Base-by-base conservation (phyloP, 2,888 invertebrate species). In the Pharmacophagus antenor region DNA sequence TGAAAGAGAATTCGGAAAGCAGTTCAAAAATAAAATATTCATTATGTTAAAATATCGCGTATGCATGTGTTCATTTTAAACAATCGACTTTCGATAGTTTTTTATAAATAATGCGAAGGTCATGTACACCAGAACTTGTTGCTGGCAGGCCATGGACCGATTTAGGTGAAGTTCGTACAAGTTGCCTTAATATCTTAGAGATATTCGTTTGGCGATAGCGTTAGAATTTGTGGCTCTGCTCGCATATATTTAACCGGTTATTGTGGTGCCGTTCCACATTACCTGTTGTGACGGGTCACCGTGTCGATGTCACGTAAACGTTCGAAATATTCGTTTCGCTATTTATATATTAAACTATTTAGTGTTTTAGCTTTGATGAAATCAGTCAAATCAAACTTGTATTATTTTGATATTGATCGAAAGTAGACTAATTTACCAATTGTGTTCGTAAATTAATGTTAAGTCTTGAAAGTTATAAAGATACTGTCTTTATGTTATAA, bases 261-360 rank as follows among this genome's bases (percentile, higher is more conserved):
- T 56, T 56, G 52, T 48, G 52, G 42, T 61, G 56, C 56, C 56
- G 61, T 56, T 56, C 60, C 47, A 61, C 56, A 61, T 61, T 53
- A 61, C 53, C 61, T 61, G 61, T 56, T 53, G 61, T 41, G 61
- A 61, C 53, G 61, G 61, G 61, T 61, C 61, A 61, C 52, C 61
- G 56, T 61, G 61, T 57, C 56, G 56, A 48, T 56, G 56, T 61
- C 56, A 52, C 37, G 20, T 42, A 55, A 46, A 51, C 60, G 50
- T 44, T 25, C 12, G 20, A 18, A 21, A 47, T 37, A 31, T 47
- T 52, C 41, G 23, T 52, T 44, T 48, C 8, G 41, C 42, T 18
- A 37, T n/a, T n/a, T n/a, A n/a, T n/a, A n/a, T n/a, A n/a, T n/a
- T n/a, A n/a, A n/a, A n/a, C n/a, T n/a, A n/a, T n/a, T n/a, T n/a